These are phyloP conservation scores for Nautilus pompilius DNA, from an alignment of 1,140 invertebrate genomes.

Conservation along the genomic window DNA sequence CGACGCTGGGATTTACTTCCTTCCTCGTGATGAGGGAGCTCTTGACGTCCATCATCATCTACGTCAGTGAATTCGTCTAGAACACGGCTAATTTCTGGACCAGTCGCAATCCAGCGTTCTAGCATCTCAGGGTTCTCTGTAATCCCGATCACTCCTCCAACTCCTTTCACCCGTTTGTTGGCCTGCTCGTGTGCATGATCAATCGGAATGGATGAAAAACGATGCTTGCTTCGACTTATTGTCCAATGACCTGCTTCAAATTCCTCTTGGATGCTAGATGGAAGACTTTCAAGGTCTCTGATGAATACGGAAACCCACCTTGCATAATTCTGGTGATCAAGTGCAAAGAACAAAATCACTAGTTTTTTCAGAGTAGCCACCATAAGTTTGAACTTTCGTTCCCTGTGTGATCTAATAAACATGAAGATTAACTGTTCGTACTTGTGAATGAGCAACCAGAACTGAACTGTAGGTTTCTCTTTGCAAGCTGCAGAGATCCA, in stretches of 20 bases:
- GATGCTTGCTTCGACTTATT: neutral
- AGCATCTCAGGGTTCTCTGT: neutral
- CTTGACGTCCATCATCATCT: neutral
- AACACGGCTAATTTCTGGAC: neutral
- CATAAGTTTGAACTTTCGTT: neutral
- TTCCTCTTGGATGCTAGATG: neutral
- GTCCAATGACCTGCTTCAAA: conserved; percentile 1
- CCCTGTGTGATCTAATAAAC: neutral
- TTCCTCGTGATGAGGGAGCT: conserved; percentile 2
- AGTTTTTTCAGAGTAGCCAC: neutral
- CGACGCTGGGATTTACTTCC: neutral
- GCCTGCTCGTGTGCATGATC: conserved; percentile 3
- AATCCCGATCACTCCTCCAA: neutral
- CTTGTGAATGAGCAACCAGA: neutral
- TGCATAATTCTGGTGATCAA: conserved; percentile 4
- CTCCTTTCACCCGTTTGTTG: conserved; percentile 3
- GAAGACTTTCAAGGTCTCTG: neutral
- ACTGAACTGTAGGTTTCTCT: neutral
- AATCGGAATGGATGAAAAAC: neutral
- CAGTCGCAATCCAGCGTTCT: neutral
- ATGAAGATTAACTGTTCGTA: neutral
- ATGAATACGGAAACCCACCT: neutral
- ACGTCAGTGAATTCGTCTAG: neutral
- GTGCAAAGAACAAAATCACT: neutral
- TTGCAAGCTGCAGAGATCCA: neutral